Base-by-base conservation (phyloP, 2,113 vertebrate genomes). In the Sylvicapra grimmia region DNA sequence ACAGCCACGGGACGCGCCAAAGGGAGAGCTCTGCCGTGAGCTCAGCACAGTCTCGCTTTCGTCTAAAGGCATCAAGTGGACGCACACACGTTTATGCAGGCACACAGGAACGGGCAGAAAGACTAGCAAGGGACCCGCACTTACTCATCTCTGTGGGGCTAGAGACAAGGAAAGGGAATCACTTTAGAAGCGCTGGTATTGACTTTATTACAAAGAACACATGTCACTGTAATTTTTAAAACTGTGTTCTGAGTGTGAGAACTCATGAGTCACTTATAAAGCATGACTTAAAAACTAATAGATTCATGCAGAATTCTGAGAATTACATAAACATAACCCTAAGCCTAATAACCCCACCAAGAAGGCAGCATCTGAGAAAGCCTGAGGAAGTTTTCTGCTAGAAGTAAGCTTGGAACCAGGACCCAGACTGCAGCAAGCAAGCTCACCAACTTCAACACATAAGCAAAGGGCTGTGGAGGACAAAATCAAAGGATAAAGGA, bases 1-100 rank as follows among this genome's bases (percentile, higher is more conserved):
- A 56, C 6, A 12, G 25, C 44, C 16, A 8, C 27, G 5, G 44
- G 27, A 68, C 33, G 36, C 0, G 4, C 36, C 33, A 11, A 49
- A 49, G 31, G 44, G 23, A 58, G 61, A 58, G 40, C 68, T 65
- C 54, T 44, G 8, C 12, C 23, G 36, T 9, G 21, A 2, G 33
- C 1, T 2, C 0, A 3, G 14, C 5, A 3, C 3, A 4, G 40
- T 1, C 19, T 36, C 27, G 6, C 3, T 36, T 61, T 33, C 36
- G 6, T 13, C 16, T 59, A 31, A 19, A 85, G 77, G 33, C 16
- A 2, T 23, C 25, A 36, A 65, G 47, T 15, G 47, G 88, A 16
- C 5, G 9, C 3, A 14, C 3, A 53, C 9, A 3, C 53, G 11
- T n/a, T 16, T 59, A 23, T 29, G 29, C 5, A 59, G 68, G 21